Conservation (phyloP, 1,140 invertebrate species). For the Metaphire vulgaris region DNA sequence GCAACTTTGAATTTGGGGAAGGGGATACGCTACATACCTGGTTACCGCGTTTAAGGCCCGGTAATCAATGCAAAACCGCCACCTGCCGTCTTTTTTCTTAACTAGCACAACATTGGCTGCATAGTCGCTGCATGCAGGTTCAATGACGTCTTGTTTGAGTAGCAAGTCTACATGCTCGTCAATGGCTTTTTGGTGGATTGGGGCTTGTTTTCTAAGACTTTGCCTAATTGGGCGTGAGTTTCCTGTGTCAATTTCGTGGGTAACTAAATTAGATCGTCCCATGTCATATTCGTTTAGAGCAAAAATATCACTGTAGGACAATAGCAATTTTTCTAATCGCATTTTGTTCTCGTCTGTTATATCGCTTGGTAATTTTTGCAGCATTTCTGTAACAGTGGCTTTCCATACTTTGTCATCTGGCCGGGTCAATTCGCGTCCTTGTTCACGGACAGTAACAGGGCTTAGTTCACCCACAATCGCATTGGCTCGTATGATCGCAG, state of each 20-base stretch:
- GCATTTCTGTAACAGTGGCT: not conserved
- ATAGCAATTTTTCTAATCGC: not conserved
- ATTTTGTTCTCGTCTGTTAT: not conserved
- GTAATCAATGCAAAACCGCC: constrained; percentile 31
- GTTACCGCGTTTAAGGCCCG: constrained; percentile 21
- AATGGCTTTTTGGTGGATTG: not conserved
- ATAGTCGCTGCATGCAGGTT: not conserved
- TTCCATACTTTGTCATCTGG: not conserved
- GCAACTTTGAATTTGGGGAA: constrained; percentile 10
- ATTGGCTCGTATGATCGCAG: no score
- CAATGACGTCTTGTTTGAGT: not conserved
- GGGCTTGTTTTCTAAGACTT: not conserved
- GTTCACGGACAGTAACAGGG: not conserved
- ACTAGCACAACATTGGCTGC: constrained; percentile 43
- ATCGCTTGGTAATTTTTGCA: not conserved
- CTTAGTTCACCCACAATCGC: not conserved
- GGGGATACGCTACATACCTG: constrained; percentile 11
- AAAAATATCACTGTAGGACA: not conserved
- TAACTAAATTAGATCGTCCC: not conserved
- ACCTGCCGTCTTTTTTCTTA: constrained; percentile 52
- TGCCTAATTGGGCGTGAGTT: not conserved
- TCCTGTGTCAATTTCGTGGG: not conserved
- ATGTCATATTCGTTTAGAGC: not conserved
- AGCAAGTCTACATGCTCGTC: not conserved
- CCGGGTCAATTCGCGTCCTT: not conserved